These are phyloP conservation scores for Microtus pennsylvanicus DNA, from an alignment of 2,113 vertebrate species.

Conservation along the genomic window DNA sequence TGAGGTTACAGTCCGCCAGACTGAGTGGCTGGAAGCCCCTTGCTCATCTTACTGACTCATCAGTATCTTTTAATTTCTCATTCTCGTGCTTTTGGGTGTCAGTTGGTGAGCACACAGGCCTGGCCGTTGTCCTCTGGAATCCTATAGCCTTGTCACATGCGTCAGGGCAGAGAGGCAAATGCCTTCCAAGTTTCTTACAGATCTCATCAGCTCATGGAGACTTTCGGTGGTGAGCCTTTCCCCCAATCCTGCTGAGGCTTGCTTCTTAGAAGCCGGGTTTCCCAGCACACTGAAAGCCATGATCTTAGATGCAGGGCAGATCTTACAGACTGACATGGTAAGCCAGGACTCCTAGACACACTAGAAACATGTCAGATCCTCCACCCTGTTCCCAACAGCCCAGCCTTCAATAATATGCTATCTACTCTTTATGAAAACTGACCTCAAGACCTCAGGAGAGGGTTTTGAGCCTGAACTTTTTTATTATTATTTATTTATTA, in stretches of 20 bases:
- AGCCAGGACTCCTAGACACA: not conserved
- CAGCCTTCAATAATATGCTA: not conserved
- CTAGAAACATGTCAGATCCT: not conserved
- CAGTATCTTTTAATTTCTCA: not conserved
- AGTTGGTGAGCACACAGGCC: not conserved
- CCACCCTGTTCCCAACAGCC: no score
- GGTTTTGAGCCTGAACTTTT: not conserved
- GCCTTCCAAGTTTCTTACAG: not conserved
- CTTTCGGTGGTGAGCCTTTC: not conserved
- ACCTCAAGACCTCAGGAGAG: not conserved
- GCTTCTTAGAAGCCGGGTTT: not conserved
- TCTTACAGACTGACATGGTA: not conserved
- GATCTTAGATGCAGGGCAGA: not conserved
- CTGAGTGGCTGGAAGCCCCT: not conserved
- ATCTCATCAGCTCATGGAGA: not conserved
- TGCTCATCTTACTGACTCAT: not conserved
- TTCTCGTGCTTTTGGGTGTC: not conserved
- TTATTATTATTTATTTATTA: no score
- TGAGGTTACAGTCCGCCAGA: not conserved
- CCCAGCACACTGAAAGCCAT: not conserved
- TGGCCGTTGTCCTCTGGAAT: not conserved
- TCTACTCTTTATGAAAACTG: not conserved
- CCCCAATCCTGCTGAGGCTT: not conserved
- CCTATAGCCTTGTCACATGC: not conserved
- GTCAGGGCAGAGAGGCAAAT: not conserved